Evolutionary conservation across 2,888 invertebrate genomes (phyloP).

Genomic region (Apamea monoglypha): DNA sequence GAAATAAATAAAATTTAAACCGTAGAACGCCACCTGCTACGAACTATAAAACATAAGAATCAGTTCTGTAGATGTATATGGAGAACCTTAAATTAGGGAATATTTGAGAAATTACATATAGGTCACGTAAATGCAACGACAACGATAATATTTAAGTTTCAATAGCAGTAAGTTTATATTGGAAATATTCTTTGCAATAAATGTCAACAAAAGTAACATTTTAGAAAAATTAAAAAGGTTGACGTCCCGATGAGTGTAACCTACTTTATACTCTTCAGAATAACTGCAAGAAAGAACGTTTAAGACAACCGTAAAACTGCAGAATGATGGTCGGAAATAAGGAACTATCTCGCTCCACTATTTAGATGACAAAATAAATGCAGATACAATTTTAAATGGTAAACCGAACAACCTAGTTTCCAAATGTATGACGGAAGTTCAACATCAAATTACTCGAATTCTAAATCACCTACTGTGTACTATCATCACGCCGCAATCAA

Average conservation of each 20-base stretch:
- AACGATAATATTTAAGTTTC: neutral
- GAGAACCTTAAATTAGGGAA: neutral
- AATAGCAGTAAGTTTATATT: neutral
- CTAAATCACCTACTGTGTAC: slow-evolving; percentile 55
- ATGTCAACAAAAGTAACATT: neutral
- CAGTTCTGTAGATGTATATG: neutral
- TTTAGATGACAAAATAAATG: slow-evolving; percentile 20
- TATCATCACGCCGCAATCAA: slow-evolving; percentile 70
- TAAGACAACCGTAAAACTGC: neutral
- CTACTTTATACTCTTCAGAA: slow-evolving; percentile 16
- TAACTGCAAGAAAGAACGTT: neutral
- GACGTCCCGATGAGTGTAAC: slow-evolving; percentile 10
- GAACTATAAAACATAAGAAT: neutral
- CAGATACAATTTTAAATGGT: slow-evolving; percentile 9
- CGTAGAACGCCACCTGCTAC: neutral
- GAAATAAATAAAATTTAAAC: no score
- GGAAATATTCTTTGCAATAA: neutral
- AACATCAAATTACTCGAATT: slow-evolving; percentile 34
- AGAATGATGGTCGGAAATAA: neutral
- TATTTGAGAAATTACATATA: neutral
- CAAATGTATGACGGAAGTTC: slow-evolving; percentile 46
- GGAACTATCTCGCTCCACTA: slow-evolving; percentile 32
- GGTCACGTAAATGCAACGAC: neutral
- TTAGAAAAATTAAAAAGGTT: neutral
- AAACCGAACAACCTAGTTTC: slow-evolving; percentile 15